Conservation (phyloP, 2,888 invertebrate genomes). For the Oasisia sp. region DNA sequence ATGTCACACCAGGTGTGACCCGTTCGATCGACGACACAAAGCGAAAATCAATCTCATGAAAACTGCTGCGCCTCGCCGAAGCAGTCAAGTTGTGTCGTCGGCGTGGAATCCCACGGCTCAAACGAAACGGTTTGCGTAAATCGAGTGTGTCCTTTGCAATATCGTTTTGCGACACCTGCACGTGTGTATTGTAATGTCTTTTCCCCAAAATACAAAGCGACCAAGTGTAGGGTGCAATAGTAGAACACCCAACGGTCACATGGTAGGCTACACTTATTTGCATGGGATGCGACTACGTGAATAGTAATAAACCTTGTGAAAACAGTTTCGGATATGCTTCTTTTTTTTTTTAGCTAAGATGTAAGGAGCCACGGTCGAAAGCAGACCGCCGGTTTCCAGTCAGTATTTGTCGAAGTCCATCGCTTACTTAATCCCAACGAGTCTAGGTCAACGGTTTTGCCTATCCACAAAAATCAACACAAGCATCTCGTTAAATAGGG, state of each 20-base stretch:
- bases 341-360: neutral
- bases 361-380: neutral
- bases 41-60: neutral
- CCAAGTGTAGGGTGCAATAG: neutral
- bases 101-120: neutral
- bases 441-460: too few species aligned
- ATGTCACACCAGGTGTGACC: neutral
- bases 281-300: neutral
- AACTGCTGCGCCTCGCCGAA: neutral
- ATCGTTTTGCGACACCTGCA: neutral
- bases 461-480: too few species aligned
- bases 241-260: neutral
- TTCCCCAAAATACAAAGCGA: neutral
- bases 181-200: neutral
- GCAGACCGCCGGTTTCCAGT: neutral
- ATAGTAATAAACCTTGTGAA: neutral
- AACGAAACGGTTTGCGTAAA: neutral
- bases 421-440: too few species aligned
- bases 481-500: too few species aligned
- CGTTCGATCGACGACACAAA: neutral
- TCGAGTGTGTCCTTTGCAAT: neutral
- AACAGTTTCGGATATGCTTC: neutral
- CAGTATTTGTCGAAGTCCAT: neutral
- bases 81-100: neutral
- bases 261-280: neutral